Conservation (phyloP, 2,888 invertebrate genomes). For the Lycaena phlaeas region DNA sequence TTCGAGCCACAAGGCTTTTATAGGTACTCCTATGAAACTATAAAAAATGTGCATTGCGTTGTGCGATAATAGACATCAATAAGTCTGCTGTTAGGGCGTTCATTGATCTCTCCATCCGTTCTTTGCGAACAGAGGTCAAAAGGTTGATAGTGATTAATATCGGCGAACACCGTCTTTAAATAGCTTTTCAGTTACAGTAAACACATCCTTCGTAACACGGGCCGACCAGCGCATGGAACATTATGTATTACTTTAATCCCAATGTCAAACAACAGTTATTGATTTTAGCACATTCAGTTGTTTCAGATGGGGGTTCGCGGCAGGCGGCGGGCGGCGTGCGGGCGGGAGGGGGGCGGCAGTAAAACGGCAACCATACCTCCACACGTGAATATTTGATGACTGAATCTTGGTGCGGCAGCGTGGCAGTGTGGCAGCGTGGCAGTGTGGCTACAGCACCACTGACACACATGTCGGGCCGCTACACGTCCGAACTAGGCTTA, state of each 20-base stretch:
- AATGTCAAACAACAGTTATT: constrained; percentile 61
- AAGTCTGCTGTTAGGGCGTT: too few species aligned
- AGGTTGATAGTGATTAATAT: too few species aligned
- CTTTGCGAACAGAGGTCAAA: too few species aligned
- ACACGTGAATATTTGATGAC: constrained; percentile 69
- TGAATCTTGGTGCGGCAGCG: constrained; percentile 58
- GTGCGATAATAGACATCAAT: too few species aligned
- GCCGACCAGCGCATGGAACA: constrained; percentile 8
- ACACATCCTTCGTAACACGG: too few species aligned
- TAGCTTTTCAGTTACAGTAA: too few species aligned
- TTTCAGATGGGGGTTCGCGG: constrained; percentile 45
- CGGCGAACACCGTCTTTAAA: too few species aligned
- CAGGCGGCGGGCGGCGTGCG: constrained; percentile 22
- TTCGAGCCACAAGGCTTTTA: too few species aligned
- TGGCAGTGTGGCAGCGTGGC: constrained; percentile 25
- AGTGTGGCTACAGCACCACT: background rate
- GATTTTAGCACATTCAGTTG: constrained; percentile 69
- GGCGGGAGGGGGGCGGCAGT: constrained; percentile 37
- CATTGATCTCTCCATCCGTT: too few species aligned
- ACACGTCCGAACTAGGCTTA: background rate
- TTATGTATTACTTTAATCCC: constrained; percentile 19
- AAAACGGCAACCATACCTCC: constrained; percentile 62
- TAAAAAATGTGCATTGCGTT: too few species aligned
- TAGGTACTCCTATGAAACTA: too few species aligned
- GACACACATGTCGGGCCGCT: background rate